Percentiles rank a stretch among this genome's conserved stretches.
Evolutionary conservation across 2,113 vertebrate species (phyloP).

Genomic region (Ia io): DNA sequence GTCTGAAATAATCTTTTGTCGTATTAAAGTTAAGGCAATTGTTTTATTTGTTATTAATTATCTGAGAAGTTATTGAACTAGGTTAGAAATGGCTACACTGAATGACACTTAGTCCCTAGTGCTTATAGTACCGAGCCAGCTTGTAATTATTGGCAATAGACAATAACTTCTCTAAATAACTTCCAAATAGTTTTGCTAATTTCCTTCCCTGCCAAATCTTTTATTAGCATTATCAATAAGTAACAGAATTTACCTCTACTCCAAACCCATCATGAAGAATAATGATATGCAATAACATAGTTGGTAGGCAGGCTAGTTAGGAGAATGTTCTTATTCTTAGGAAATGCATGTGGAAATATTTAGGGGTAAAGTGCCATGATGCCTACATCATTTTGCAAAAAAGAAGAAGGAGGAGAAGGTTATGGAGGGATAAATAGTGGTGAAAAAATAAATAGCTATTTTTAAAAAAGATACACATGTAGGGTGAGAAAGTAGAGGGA

Average conservation of each 20-base stretch:
- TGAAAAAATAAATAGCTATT: background rate
- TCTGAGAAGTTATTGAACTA: background rate
- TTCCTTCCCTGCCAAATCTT: background rate
- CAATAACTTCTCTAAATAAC: background rate
- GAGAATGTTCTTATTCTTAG: background rate
- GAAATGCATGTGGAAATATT: background rate
- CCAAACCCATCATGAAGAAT: background rate
- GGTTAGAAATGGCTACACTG: background rate
- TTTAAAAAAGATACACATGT: background rate
- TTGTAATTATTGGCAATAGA: background rate
- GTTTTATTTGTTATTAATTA: background rate
- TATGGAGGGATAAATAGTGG: background rate
- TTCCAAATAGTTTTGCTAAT: background rate
- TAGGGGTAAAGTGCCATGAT: background rate
- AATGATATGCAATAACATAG: background rate
- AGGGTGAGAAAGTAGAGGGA: background rate
- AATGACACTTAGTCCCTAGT: background rate
- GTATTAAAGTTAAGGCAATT: background rate
- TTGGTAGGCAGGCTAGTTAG: background rate
- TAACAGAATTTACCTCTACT: background rate
- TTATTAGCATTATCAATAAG: conserved; percentile 9
- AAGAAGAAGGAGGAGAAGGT: background rate
- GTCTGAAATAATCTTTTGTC: background rate
- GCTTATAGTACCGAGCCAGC: background rate
- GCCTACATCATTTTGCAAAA: background rate